Base-by-base conservation (phyloP, 2,888 invertebrate genomes). In the Cybosia mesomella region DNA sequence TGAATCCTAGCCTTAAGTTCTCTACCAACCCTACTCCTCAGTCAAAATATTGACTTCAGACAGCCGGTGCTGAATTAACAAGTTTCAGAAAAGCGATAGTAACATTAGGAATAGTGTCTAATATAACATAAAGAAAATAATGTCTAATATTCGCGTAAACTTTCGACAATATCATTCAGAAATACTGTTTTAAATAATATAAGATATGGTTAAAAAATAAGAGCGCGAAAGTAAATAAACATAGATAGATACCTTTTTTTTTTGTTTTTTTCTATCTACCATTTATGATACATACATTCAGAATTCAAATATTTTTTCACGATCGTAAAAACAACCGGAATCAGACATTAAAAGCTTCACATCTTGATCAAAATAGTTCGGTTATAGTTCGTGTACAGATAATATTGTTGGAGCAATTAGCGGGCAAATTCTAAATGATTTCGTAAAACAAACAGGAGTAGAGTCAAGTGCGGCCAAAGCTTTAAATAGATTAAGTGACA, bases 401-500 rank as follows among this genome's bases (percentile, higher is more conserved):
- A 80, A 77, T 82, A 85, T 87, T 86, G 83, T 86, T 77, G 73
- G 69, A 81, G 76, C 84, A 83, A 90, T 88, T 89, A 88, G 83
- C 85, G 77, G 70, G 75, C 68, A 81, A 81, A 85, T 85, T 84
- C 83, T 82, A 85, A 87, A 78, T 76, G 80, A 77, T 78, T 70
- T 81, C 71, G 83, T 83, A 83, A 87, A 85, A 84, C 84, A 88
- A 89, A 89, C 84, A 89, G 76, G 72, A 70, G 67, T 69, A 76
- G 79, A 85, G 85, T 85, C 85, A 87, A 87, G 86, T 83, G 84
- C 87, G 86, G 82, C 64, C 85, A 82, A 78, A 70, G 81, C 81
- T 85, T 77, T 74, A 90, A 91, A 91, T 91, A 91, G 89, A 87
- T 79, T 80, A 60, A 83, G 73, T 77, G 79, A 71, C 81, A 76